phyloP scores from a whole-genome alignment of 2,113 vertebrate genomes.

The Notarius quadriscutis region DNA sequence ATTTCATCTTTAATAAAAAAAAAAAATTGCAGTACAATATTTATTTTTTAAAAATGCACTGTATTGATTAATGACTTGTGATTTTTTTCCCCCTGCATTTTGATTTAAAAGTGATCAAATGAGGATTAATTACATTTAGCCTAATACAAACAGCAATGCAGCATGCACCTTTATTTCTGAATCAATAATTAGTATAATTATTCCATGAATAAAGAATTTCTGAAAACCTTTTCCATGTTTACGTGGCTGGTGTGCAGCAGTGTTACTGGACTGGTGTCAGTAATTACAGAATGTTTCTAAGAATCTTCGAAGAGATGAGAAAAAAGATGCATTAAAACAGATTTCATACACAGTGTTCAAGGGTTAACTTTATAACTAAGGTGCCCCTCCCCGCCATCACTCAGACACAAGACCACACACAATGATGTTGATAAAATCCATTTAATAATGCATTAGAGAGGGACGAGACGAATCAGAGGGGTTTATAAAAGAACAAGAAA shows the following conservation, averaged over 20 bases:
- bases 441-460: conserved; percentile 51
- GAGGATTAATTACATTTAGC: no score
- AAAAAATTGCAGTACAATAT: no score
- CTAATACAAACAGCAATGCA: no score
- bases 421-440: conserved; percentile 49
- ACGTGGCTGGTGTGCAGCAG: not conserved
- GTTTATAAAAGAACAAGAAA: conserved; percentile 48
- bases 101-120: no score
- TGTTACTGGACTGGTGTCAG: not conserved
- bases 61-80: no score
- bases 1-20: not conserved
- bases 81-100: no score
- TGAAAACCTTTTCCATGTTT: not conserved
- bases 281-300: not conserved
- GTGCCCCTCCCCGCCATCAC: not conserved
- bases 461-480: conserved; percentile 46
- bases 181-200: not conserved
- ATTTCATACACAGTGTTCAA: no score
- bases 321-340: not conserved
- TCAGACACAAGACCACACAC: not conserved
- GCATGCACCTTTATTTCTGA: no score
- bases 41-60: no score
- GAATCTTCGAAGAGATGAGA: not conserved
- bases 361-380: no score
- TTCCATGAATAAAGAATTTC: no score